Evolutionary conservation across 2,113 vertebrate genomes (phyloP), one percentile per base, ranked within the genome.

Genomic region (Corythornis cristatus): DNA sequence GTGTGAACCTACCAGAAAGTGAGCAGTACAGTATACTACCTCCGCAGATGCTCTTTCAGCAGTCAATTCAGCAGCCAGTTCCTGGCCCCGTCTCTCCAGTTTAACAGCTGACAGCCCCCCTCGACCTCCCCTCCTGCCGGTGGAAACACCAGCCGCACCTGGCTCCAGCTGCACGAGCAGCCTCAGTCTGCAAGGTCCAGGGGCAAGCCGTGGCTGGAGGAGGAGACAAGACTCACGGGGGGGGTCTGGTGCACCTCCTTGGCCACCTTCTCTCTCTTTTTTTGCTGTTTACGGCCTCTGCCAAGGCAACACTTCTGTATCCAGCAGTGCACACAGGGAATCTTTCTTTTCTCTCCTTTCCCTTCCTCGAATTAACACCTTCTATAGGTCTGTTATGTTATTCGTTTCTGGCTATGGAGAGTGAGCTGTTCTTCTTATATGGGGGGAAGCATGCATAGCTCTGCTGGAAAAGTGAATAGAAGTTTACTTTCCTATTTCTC

Each of bases 1-100:
- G 43, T 17, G 26, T 5, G 51, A 26, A 61, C 7, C 0, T 4
- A 3, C 4, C 35, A 11, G 37, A 14, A 18, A 22, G 4, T 6
- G 33, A 40, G 15, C 64, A 15, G 12, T 22, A 22, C 48, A 12
- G 48, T 7, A 3, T 3, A 12, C 16, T 26, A 2, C 33, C 35
- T 9, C 42, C 13, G 28, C 45, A 8, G 1, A 51, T 17, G 80
- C 66, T 31, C 2, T 4, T 26, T 12, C 29, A 6, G 68, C 26
- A 25, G 56, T 11, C 1, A n/a, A 5, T 17, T 56, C 35, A 54
- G 25, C 48, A 4, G 56, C 68, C 46, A 6, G 1, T 3, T 14
- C 60, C 68, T 4, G 23, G 67, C 45, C n/a, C 25, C 0, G 4
- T 46, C 21, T 50, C 42, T 8, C 10, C 31, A 1, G 9, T 33